Base-by-base conservation (phyloP, 1,140 invertebrate species). In the Arion vulgaris region DNA sequence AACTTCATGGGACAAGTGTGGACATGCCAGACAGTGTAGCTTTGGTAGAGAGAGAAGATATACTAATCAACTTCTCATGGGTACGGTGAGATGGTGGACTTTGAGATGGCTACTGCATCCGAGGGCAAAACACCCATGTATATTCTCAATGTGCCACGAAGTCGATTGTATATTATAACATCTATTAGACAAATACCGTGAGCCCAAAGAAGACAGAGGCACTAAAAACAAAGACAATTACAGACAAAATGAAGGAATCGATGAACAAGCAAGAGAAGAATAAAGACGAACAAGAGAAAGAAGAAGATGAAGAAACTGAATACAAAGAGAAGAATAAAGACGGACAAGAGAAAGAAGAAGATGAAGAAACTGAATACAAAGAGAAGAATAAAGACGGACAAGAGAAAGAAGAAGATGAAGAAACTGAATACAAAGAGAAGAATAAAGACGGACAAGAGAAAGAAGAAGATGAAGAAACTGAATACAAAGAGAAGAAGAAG, bases 401-500 rank as follows among this genome's bases (percentile, higher is more conserved):
- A 36, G 75, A 36, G n/a, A 57, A 39, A 68, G 39, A 76, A 49
- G 49, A 32, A 82, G n/a, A 62, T 32, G 62, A 7, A 57, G 68
- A 57, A 74, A n/a, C 26, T 39, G 28, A n/a, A 81, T 26, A 73
- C 51, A 49, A 38, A 82, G 38, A 39, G 28, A 15, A 49, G 45
- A 45, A 75, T 53, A 19, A 36, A 57, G 28, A 26, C 28, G 28
- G 41, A 51, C 17, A 41, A n/a, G 49, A 28, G 26, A 32, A 19
- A 49, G 28, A 53, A 74, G 13, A 0, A 51, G 32, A 69, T 53
- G 34, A n/a, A n/a, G 32, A 38, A 45, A 41, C 0, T 38, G 26
- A 38, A 80, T 17, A 69, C 15, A 36, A 17, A 23, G 49, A 71
- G 68, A 17, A 38, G 36, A 82, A 28, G 45, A 26, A 83, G 83